phyloP scores from a whole-genome alignment of 2,797 vertebrate genomes.

The Dipus sagitta region DNA sequence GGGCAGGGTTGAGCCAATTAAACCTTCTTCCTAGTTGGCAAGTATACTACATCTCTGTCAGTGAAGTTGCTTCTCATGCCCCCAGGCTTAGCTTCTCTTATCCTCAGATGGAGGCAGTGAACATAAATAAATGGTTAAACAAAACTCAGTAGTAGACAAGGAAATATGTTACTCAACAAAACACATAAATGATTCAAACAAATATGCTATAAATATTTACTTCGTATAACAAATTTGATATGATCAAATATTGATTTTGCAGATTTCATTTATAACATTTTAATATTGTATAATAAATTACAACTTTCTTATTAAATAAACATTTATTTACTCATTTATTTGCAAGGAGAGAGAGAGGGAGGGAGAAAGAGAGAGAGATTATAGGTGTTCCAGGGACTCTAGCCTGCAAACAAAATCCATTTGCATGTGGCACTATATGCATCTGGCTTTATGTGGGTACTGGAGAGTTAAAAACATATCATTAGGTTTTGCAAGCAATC shows the following conservation, averaged over 20 bases:
- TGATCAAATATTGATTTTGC: neutral
- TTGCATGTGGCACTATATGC: too few species aligned
- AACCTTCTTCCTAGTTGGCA: neutral
- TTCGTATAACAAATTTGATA: neutral
- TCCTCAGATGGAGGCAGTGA: neutral
- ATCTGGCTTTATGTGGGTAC: too few species aligned
- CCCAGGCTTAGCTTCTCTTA: neutral
- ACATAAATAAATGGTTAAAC: neutral
- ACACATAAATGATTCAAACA: neutral
- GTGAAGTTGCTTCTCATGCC: neutral
- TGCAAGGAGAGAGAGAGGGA: too few species aligned
- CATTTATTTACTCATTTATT: too few species aligned
- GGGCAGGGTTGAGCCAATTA: neutral
- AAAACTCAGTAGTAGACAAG: neutral
- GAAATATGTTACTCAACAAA: neutral
- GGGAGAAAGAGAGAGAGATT: too few species aligned
- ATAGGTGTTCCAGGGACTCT: too few species aligned
- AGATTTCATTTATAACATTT: neutral
- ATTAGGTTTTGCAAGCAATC: too few species aligned
- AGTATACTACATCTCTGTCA: neutral
- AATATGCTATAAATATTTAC: neutral
- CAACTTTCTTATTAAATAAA: neutral
- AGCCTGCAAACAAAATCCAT: too few species aligned
- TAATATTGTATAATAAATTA: neutral
- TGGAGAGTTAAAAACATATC: too few species aligned